Base-by-base conservation (phyloP, 2,888 invertebrate genomes). In the Himalopsyche japonica region DNA sequence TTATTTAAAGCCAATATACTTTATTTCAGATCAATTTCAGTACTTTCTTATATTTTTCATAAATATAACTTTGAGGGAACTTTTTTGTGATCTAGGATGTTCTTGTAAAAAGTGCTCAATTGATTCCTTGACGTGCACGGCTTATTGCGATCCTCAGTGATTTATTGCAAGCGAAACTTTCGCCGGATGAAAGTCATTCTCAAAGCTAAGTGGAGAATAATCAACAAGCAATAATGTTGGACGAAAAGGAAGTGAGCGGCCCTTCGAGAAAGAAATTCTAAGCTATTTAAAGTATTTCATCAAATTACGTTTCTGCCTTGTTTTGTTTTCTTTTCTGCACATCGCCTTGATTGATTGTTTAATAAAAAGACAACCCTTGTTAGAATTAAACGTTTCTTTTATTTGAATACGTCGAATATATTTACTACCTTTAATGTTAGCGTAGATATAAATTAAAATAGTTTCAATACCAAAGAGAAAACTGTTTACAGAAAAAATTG, bases 141-240 rank as follows among this genome's bases (percentile, higher is more conserved):
- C 82, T 86, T 86, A 86, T 83, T 82, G 85, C 85, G 77, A 86
- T 76, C 84, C 85, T 82, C 49, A 18, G 82, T 86, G 86, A 86
- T 86, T 86, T 86, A 86, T 86, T 83, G 83, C 83, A 81, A 47
- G 79, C 80, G 70, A 82, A 83, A 82, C 78, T 76, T 37, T 81
- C 57, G 77, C 37, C 48, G 77, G 77, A 82, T 82, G 82, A 77
- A 76, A 82, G 79, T 79, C 82, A 79, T 78, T 79, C 79, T 64
- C 79, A 78, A 79, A 64, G 64, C 79, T 82, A 79, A 82, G 82
- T 77, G 82, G 77, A 82, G 32, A 78, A 82, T 82, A 82, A 82
- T 82, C 83, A 83, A 57, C 37, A 47, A 77, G 79, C 79, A 64
- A 80, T 83, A 64, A 83, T 32, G 64, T 43, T 82, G 77, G 64